Conservation (phyloP, 2,797 vertebrate species). For the Sebastes iracundus region DNA sequence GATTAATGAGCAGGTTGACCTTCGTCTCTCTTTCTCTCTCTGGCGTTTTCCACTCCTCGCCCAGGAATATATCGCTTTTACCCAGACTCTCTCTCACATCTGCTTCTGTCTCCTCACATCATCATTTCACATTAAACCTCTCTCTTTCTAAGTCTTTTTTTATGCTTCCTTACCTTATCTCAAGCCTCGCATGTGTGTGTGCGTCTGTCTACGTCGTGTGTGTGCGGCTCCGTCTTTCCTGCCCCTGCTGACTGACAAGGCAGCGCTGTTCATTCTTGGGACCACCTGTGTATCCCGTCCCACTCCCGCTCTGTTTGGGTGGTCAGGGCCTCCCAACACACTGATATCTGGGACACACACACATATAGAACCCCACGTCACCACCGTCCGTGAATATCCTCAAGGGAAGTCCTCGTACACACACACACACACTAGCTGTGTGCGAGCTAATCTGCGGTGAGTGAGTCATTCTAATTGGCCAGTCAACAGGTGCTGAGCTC, state of each 20-base stretch:
- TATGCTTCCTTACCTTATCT: conserved; percentile 23
- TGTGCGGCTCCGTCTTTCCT: conserved; percentile 5
- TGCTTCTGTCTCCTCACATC: conserved; percentile 1
- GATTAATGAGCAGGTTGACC: conserved; percentile 73
- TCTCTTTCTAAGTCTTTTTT: not conserved
- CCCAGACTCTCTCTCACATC: conserved; percentile 10
- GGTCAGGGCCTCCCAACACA: conserved; percentile 63
- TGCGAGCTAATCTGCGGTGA: conserved; percentile 67
- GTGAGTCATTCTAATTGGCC: conserved; percentile 77
- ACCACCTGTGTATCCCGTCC: conserved; percentile 68
- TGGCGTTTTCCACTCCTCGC: not conserved
- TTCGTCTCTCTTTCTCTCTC: conserved; percentile 41
- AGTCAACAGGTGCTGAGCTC: conserved; percentile 78
- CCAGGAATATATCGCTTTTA: not conserved
- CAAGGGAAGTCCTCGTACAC: conserved; percentile 35
- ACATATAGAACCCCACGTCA: conserved; percentile 44
- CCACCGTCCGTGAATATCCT: conserved; percentile 50
- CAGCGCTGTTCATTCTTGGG: conserved; percentile 61
- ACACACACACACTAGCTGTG: conserved; percentile 32
- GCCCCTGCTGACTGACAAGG: conserved; percentile 66
- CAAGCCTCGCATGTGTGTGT: not conserved
- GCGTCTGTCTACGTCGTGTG: not conserved
- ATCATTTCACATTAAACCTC: conserved; percentile 11
- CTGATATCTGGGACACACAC: conserved; percentile 26
- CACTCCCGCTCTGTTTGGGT: conserved; percentile 72